phyloP scores from a whole-genome alignment of 2,888 invertebrate genomes.

The Hylaea fasciaria region DNA sequence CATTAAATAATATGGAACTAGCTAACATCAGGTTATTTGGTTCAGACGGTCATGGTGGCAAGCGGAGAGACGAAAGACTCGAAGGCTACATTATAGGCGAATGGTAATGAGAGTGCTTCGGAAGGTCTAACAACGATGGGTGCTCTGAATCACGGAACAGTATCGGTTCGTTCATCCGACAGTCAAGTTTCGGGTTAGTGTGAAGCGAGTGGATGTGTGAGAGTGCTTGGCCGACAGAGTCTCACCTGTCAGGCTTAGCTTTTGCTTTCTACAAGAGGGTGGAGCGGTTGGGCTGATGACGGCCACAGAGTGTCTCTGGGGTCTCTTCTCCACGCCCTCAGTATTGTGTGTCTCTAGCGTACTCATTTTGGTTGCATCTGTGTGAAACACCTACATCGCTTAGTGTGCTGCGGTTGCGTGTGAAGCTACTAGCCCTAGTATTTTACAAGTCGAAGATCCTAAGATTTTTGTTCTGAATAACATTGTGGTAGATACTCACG shows the following conservation, averaged over 20 bases:
- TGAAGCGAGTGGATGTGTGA: slow-evolving; percentile 43
- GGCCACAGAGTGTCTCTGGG: slow-evolving; percentile 85
- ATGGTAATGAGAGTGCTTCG: slow-evolving; percentile 42
- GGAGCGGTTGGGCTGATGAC: slow-evolving; percentile 87
- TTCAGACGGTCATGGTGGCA: slow-evolving; percentile 27
- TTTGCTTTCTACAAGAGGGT: slow-evolving; percentile 87
- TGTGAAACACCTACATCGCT: slow-evolving; percentile 75
- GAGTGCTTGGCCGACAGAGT: slow-evolving; percentile 61
- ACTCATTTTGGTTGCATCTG: slow-evolving; percentile 75
- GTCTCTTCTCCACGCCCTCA: slow-evolving; percentile 62
- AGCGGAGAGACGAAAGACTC: slow-evolving; percentile 29
- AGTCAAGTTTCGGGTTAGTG: slow-evolving; percentile 43
- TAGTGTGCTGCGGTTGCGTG: slow-evolving; percentile 58
- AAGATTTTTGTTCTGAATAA: background rate
- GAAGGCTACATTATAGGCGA: slow-evolving; percentile 34
- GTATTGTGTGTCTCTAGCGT: slow-evolving; percentile 67
- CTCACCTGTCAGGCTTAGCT: slow-evolving; percentile 88
- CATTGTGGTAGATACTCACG: background rate
- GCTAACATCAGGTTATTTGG: slow-evolving; percentile 19
- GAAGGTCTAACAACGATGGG: slow-evolving; percentile 43
- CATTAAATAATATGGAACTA: slow-evolving; percentile 21
- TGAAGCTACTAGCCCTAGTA: slow-evolving; percentile 12
- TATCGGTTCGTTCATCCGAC: slow-evolving; percentile 35
- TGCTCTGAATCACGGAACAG: slow-evolving; percentile 38
- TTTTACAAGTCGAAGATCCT: slow-evolving; percentile 31